Base-by-base conservation (phyloP, 2,797 vertebrate genomes). In the Chelon auratus region DNA sequence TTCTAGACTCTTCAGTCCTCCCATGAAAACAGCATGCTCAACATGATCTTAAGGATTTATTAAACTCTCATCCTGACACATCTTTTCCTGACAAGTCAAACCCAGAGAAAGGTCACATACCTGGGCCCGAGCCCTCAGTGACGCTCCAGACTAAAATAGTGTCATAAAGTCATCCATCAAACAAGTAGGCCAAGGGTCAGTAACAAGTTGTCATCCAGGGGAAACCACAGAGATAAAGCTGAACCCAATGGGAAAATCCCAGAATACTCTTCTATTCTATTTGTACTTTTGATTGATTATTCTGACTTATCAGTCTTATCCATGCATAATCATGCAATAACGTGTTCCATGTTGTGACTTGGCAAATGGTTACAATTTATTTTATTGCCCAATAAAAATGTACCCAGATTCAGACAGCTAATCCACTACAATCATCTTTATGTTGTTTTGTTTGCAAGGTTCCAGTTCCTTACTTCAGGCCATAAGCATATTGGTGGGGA, bases 141-240 rank as follows among this genome's bases (percentile, higher is more conserved):
- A 92, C 81, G 70, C 82, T 84, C 59, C 0, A 17, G 60, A 69
- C 83, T 13, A 76, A 87, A 93, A 94, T 94, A 94, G 91, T 69
- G 81, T 22, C 86, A 91, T 89, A 88, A 91, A 93, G 86, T 82
- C 82, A 90, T 94, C 87, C 82, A 77, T 93, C 93, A 92, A 77
- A 80, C 77, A 83, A 88, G 75, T 85, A 26, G 88, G 90, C 71
- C 86, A 90, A 74, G 84, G 91, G 84, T 91, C 72, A 82, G 77
- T 14, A 58, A 83, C 55, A n/a, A 63, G 68, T 30, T 36, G 17
- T 68, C 79, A 58, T 62, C 76, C 71, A 43, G 70, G 67, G 56
- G 72, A 69, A 75, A 65, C 76, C 73, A 63, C 72, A 68, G 52
- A 52, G 68, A 86, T 82, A 53, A 77, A 87, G 72, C 26, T 30